These are phyloP conservation scores for Clupea harengus DNA, from an alignment of 2,113 vertebrate genomes.

Conservation along the genomic window DNA sequence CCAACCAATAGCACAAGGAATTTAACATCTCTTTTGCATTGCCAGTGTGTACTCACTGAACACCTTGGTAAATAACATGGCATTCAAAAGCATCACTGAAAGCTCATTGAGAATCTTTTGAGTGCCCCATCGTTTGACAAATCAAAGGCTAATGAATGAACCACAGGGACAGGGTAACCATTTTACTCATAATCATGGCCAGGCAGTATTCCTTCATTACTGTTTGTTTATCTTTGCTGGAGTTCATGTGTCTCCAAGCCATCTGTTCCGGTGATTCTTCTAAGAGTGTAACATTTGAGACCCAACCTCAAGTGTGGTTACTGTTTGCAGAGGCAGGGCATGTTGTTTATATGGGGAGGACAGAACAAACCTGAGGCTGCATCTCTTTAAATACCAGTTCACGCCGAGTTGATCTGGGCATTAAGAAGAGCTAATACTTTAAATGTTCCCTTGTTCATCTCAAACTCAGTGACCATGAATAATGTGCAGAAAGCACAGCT, in stretches of 20 bases:
- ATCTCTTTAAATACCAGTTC: not conserved
- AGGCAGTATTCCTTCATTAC: slow-evolving; percentile 27
- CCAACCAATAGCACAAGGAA: no score
- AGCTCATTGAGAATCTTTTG: not conserved
- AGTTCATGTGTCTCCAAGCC: slow-evolving; percentile 20
- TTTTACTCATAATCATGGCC: not conserved
- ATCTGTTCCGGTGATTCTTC: slow-evolving; percentile 10
- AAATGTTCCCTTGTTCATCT: not conserved
- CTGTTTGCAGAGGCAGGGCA: not conserved
- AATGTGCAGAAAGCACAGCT: not conserved
- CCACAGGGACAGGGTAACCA: not conserved
- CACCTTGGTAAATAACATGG: slow-evolving; percentile 5
- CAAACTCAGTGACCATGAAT: not conserved
- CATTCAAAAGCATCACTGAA: slow-evolving; percentile 1
- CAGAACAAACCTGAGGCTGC: not conserved
- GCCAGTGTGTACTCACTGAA: not conserved
- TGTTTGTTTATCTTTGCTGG: slow-evolving; percentile 21
- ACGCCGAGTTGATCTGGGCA: not conserved
- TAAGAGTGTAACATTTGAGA: not conserved
- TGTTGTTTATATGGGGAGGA: not conserved
- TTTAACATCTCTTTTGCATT: not conserved
- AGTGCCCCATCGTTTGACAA: slow-evolving; percentile 12
- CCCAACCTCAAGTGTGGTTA: not conserved
- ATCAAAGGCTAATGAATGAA: slow-evolving; percentile 23
- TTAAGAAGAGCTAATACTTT: not conserved